These are phyloP conservation scores for Plestiodon gilberti DNA, from an alignment of 2,113 vertebrate genomes.

Conservation along the genomic window DNA sequence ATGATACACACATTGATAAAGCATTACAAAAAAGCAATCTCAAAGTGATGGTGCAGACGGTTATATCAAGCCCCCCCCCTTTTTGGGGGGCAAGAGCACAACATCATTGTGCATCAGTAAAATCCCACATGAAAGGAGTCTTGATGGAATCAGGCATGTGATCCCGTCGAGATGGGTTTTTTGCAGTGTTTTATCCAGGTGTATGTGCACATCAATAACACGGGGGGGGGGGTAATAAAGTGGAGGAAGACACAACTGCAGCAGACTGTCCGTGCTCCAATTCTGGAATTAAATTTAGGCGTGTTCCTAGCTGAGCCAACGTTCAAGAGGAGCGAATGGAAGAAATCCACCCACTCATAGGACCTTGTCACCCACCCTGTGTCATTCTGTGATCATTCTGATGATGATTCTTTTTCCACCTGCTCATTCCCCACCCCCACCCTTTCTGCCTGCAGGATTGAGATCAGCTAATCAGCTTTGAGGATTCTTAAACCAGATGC, in stretches of 20 bases:
- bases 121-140: background rate
- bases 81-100: background rate
- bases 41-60: background rate
- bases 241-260: background rate
- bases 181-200: background rate
- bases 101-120: background rate
- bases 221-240: background rate
- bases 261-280: background rate
- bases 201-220: background rate
- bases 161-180: background rate
- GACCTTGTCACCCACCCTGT: too few species aligned
- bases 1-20: background rate
- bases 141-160: background rate
- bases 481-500: constrained; percentile 8
- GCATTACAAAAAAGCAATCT: background rate
- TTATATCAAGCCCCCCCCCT: background rate
- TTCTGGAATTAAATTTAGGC: background rate
- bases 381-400: background rate
- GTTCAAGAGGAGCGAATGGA: background rate
- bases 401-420: background rate
- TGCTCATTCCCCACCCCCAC: background rate
- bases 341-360: too few species aligned
- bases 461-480: constrained; percentile 23
- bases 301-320: background rate
- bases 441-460: background rate